These are phyloP conservation scores for Ecliptopera silaceata DNA, from an alignment of 2,888 invertebrate species.

Conservation along the genomic window DNA sequence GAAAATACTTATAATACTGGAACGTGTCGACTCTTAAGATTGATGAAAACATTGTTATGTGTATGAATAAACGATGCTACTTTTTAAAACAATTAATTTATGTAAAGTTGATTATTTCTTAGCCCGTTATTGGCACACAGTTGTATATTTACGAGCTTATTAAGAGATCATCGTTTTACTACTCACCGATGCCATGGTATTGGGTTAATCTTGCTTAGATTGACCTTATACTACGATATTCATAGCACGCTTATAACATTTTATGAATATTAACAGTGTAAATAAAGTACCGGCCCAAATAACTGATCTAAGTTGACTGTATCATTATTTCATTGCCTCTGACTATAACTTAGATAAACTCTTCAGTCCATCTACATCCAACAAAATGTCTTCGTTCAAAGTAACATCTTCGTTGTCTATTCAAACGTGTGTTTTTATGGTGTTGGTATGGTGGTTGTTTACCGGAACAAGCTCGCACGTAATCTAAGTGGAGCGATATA, in stretches of 20 bases:
- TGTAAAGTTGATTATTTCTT: background rate
- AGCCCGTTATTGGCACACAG: slow-evolving; percentile 59
- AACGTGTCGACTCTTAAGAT: slow-evolving; percentile 22
- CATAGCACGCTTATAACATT: too few relatives aligned
- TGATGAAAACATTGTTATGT: background rate
- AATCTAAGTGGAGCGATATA: slow-evolving; percentile 78
- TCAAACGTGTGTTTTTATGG: slow-evolving; percentile 53
- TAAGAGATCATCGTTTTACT: slow-evolving; percentile 56
- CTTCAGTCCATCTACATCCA: slow-evolving; percentile 3
- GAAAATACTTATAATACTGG: slow-evolving; percentile 34
- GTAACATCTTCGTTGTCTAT: slow-evolving; percentile 32
- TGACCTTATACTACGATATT: too few relatives aligned
- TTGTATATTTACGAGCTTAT: slow-evolving; percentile 54
- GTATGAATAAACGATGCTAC: background rate
- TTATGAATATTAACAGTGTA: too few relatives aligned
- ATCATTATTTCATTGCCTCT: slow-evolving; percentile 35
- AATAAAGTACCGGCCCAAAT: slow-evolving; percentile 4
- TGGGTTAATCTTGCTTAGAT: slow-evolving; percentile 37
- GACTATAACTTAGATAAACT: slow-evolving; percentile 22
- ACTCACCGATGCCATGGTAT: slow-evolving; percentile 46
- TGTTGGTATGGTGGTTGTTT: slow-evolving; percentile 53
- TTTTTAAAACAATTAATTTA: background rate
- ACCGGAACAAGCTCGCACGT: slow-evolving; percentile 76
- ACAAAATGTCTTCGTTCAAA: slow-evolving; percentile 15
- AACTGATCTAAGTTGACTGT: slow-evolving; percentile 45